Evolutionary conservation across 2,888 invertebrate species (phyloP), one percentile per base, ranked within the genome.

Genomic region (Trisateles emortualis): DNA sequence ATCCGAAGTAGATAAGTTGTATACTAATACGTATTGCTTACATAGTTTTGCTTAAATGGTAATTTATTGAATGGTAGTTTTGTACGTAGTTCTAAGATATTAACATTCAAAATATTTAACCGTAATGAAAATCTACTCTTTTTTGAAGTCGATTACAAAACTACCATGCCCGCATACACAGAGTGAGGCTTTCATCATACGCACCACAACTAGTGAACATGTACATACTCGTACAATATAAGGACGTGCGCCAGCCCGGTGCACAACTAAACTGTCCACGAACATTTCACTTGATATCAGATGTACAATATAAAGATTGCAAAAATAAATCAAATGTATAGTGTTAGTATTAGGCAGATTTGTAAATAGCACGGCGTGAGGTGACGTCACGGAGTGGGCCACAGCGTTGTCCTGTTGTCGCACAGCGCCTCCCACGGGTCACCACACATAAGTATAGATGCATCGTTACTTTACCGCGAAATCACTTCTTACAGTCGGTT

Each of bases 311-410:
- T 16, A 36, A 19, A 1, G n/a, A 41, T 10, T 5, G 19, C 1
- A 40, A 33, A 26, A 8, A 26, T 8, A 26, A 8, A 26, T 6
- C 9, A 26, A 26, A 26, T 4, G 10, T 19, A 22, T 8, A n/a
- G 17, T 2, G 29, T 6, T 10, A 10, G 14, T 30, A 48, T 48
- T 42, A 42, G 22, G 13, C 19, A n/a, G 3, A 33, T 48, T 41
- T 11, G 41, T 17, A 33, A 33, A 16, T 16, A 17, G 6, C 33
- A 48, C 26, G 35, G 14, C 5, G 22, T 2, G 24, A 3, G 5
- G 3, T 17, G 26, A 3, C 17, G 43, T 10, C n/a, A 24, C 24
- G 1, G 22, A 3, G 9, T 9, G 1, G 26, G 36, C 26, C n/a
- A n/a, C n/a, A n/a, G 11, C 19, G 30, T 39, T 22, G 14, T 39